Conservation (phyloP, 2,113 vertebrate species). For the Pseudorasbora parva region DNA sequence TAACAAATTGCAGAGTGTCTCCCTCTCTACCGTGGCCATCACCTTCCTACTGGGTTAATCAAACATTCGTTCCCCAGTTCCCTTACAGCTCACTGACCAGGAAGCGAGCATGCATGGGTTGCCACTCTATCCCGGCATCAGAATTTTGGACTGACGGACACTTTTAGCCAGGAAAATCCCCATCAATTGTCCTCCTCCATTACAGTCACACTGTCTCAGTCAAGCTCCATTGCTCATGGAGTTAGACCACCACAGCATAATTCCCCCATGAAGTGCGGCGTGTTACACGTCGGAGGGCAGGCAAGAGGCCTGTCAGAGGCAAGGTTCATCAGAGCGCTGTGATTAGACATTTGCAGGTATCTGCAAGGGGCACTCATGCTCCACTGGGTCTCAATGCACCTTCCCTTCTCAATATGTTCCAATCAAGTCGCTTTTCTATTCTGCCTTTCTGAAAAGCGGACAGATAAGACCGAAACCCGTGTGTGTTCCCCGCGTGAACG, state of each 20-base stretch:
- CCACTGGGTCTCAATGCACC: slow-evolving; percentile 73
- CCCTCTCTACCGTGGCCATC: slow-evolving; percentile 67
- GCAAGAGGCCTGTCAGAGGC: slow-evolving; percentile 67
- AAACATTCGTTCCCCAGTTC: not conserved
- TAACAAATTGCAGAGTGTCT: slow-evolving; percentile 64
- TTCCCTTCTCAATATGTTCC: slow-evolving; percentile 70
- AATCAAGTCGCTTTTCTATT: slow-evolving; percentile 73
- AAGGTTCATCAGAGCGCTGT: slow-evolving; percentile 74
- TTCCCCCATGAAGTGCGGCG: slow-evolving; percentile 19
- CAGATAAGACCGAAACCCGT: slow-evolving; percentile 37
- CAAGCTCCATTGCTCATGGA: slow-evolving; percentile 37
- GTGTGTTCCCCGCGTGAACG: slow-evolving; percentile 14
- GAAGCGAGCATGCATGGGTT: not conserved
- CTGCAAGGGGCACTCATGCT: slow-evolving; percentile 65
- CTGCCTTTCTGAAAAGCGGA: slow-evolving; percentile 36
- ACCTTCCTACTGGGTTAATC: slow-evolving; percentile 63
- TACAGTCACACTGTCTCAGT: slow-evolving; percentile 22
- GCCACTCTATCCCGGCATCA: not conserved
- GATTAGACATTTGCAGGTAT: slow-evolving; percentile 72
- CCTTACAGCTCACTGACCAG: not conserved
- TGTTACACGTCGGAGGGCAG: slow-evolving; percentile 18
- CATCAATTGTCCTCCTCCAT: slow-evolving; percentile 16
- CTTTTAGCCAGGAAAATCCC: not conserved
- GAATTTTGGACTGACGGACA: not conserved
- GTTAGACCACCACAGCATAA: slow-evolving; percentile 6